A percentile compares a stretch with the other conserved stretches of the same genome.
Conservation (phyloP, 1,140 invertebrate genomes). For the Muscidifurax raptorellus region DNA sequence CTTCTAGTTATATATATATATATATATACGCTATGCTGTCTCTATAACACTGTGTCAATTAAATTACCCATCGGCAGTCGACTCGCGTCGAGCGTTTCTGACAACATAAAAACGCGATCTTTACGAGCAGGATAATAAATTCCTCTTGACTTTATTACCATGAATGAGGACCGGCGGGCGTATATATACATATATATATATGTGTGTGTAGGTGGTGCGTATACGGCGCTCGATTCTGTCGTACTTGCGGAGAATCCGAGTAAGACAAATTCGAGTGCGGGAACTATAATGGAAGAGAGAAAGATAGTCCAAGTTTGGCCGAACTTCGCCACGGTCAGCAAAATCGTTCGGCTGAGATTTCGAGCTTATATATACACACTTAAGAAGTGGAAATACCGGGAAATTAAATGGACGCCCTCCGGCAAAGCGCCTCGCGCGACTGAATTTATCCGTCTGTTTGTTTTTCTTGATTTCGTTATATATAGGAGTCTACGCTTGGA, state of each 20-base stretch:
- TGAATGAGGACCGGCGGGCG: not conserved
- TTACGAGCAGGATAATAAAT: conserved; percentile 5
- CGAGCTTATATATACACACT: conserved; percentile 39
- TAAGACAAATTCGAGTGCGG: not conserved
- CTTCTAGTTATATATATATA: conserved; percentile 52
- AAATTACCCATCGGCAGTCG: conserved; percentile 59
- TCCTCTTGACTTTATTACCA: conserved; percentile 21
- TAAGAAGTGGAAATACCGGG: conserved; percentile 43
- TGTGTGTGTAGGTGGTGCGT: not conserved
- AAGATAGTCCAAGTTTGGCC: conserved; percentile 47
- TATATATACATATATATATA: no score
- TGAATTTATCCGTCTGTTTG: conserved; percentile 60
- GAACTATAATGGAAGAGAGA: not conserved
- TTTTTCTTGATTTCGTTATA: conserved; percentile 25
- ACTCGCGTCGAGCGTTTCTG: conserved; percentile 11
- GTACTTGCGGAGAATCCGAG: not conserved
- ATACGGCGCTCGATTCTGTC: not conserved
- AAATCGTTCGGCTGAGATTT: conserved; percentile 54
- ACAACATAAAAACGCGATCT: conserved; percentile 12
- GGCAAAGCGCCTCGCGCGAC: no score
- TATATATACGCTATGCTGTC: conserved; percentile 55
- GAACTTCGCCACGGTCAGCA: conserved; percentile 56
- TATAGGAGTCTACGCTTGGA: no score
- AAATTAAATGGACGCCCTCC: conserved; percentile 56
- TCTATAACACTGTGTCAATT: conserved; percentile 69